Conservation (phyloP, 2,113 vertebrate genomes). For the Copsychus sechellarum region DNA sequence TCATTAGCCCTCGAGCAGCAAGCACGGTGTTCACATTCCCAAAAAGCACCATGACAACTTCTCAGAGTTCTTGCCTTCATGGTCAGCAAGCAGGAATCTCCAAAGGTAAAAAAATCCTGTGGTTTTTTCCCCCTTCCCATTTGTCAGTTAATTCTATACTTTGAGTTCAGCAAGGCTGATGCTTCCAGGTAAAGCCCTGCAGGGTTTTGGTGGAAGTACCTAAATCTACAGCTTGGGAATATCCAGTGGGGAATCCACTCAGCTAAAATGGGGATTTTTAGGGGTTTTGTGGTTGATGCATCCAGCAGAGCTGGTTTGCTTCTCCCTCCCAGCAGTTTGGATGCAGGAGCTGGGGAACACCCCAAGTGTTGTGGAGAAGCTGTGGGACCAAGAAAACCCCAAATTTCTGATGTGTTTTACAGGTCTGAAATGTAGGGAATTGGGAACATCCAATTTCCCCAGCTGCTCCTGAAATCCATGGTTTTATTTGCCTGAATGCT, state of each 20-base stretch:
- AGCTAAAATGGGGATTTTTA: not conserved
- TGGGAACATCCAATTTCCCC: not conserved
- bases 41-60: conserved; percentile 42
- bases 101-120: conserved; percentile 17
- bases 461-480: not conserved
- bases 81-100: conserved; percentile 20
- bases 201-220: not conserved
- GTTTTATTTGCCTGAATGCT: not conserved
- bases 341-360: not conserved
- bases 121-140: not conserved
- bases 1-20: not conserved
- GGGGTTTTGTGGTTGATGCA: not conserved
- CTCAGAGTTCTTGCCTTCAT: not conserved
- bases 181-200: not conserved
- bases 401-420: not conserved
- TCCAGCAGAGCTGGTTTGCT: not conserved
- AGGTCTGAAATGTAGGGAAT: not conserved
- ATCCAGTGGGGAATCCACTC: not conserved
- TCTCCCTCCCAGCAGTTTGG: not conserved
- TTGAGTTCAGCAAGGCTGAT: not conserved
- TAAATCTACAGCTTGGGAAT: not conserved
- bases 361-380: not conserved
- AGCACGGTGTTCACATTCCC: not conserved
- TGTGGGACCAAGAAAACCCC: not conserved
- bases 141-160: accelerated